phyloP scores from a whole-genome alignment of 2,113 vertebrate species.

The Rhynchopsitta pachyrhyncha region DNA sequence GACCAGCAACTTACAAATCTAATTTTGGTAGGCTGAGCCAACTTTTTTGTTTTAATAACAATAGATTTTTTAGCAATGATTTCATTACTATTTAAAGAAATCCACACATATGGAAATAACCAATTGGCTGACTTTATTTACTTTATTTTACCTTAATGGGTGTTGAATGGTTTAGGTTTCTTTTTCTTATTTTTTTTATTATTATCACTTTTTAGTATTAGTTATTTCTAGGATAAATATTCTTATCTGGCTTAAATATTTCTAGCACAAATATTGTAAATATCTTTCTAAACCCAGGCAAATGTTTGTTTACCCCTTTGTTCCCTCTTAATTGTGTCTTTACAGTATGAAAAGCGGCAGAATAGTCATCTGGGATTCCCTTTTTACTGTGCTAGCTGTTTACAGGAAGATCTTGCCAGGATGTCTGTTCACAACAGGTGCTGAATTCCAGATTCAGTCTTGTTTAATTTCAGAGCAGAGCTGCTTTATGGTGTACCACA shows the following conservation, averaged over 20 bases:
- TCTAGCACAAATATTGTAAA: not conserved
- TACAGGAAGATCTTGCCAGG: not conserved
- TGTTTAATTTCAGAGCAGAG: not conserved
- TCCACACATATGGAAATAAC: slow-evolving; percentile 73
- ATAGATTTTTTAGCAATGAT: slow-evolving; percentile 82
- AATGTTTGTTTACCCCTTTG: not conserved
- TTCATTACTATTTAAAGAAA: slow-evolving; percentile 84
- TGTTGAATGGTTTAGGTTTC: slow-evolving; percentile 48
- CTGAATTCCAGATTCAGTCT: slow-evolving; percentile 30
- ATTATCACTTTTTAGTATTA: not conserved
- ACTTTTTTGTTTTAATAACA: slow-evolving; percentile 82
- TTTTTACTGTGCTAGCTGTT: not conserved
- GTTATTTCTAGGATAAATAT: not conserved
- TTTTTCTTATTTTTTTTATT: slow-evolving; percentile 40
- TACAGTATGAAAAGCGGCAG: not conserved
- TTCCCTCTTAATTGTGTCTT: not conserved
- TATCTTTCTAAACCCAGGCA: slow-evolving; percentile 31
- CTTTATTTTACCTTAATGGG: slow-evolving; percentile 68
- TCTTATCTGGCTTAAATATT: not conserved
- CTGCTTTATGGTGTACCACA: not conserved
- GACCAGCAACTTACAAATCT: slow-evolving; percentile 86
- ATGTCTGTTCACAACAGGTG: slow-evolving; percentile 14
- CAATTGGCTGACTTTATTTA: slow-evolving; percentile 73
- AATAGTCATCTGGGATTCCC: slow-evolving; percentile 6
- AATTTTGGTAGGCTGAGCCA: slow-evolving; percentile 81